These are phyloP conservation scores for Phortica okadai DNA, from an alignment of 2,888 invertebrate genomes.

Conservation along the genomic window DNA sequence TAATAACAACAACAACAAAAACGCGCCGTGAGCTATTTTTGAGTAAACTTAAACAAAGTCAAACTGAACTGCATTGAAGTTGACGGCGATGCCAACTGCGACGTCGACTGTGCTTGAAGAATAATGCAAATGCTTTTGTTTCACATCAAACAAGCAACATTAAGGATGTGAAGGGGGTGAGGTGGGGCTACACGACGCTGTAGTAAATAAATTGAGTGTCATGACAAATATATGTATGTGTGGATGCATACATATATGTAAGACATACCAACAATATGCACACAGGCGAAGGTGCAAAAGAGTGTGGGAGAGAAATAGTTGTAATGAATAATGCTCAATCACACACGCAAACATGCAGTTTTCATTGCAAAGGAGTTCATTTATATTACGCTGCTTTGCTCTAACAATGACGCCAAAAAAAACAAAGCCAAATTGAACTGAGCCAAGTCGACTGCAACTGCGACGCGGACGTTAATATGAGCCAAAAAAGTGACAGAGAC, in stretches of 20 bases:
- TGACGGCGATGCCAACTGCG: slow-evolving; percentile 10
- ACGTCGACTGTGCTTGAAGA: slow-evolving; percentile 24
- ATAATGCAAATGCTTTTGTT: slow-evolving; percentile 33
- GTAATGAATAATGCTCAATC: neutral
- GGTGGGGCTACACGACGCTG: slow-evolving; percentile 47
- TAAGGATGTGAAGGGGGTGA: neutral
- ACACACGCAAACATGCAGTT: neutral
- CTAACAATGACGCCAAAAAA: neutral
- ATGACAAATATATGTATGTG: slow-evolving; percentile 54
- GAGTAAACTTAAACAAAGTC: slow-evolving; percentile 30
- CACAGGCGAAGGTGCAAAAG: neutral
- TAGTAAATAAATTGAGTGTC: slow-evolving; percentile 70
- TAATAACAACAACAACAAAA: slow-evolving; percentile 41
- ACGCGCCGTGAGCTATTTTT: slow-evolving; percentile 19
- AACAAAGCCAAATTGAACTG: neutral
- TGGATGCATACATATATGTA: neutral
- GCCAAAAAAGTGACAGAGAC: slow-evolving; percentile 28
- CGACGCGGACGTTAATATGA: neutral
- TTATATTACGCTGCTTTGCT: slow-evolving; percentile 52
- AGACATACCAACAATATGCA: neutral
- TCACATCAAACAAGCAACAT: slow-evolving; percentile 18
- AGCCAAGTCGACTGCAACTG: slow-evolving; percentile 24
- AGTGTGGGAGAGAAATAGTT: neutral
- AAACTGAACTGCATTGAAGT: slow-evolving; percentile 6
- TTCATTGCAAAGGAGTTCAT: slow-evolving; percentile 47